Evolutionary conservation across 2,113 vertebrate genomes (phyloP), one percentile per base, ranked within the genome.

Genomic region (Sceloporus tristichus): DNA sequence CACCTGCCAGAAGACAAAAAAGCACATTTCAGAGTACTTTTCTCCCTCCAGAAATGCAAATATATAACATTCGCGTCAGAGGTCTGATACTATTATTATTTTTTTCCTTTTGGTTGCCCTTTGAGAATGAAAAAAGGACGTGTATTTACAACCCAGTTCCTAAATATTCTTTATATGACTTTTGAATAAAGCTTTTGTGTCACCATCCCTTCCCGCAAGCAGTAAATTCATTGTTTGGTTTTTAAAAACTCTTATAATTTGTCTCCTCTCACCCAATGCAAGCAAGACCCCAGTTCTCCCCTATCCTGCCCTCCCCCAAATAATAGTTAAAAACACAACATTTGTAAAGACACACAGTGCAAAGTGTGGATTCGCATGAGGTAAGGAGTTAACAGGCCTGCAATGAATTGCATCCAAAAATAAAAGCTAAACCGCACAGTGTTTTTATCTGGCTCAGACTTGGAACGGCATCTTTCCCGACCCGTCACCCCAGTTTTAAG

Each of bases 351-450:
- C 84, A 92, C 91, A 93, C 94, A 94, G 96, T 97, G 95, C 95
- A 93, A 95, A 93, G 92, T 91, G 92, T 93, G 94, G 91, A 92
- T 90, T 92, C 66, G 94, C 88, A 91, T 95, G 95, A 97, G 96
- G 96, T 96, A 97, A 96, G 93, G 73, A 86, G 92, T 91, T 87
- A 48, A 82, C 56, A 84, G 92, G 90, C 62, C 73, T 56, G 84
- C 76, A 54, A 56, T 4, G 84, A 78, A 48, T 91, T 81, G 62
- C 85, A 40, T 86, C 89, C 71, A 18, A 65, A 48, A 48, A 48
- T 48, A 48, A 48, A 85, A 75, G 83, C 21, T 5, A 81, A 53
- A 18, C 79, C 13, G 65, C 73, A 53, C 73, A 84, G 84, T 89
- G 82, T 62, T 70, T 48, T 74, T 71, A 66, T 80, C 87, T 40